Percentiles rank a stretch among this genome's conserved stretches.
Evolutionary conservation across 2,797 vertebrate genomes (phyloP).

Genomic region (Pseudopleuronectes americanus): DNA sequence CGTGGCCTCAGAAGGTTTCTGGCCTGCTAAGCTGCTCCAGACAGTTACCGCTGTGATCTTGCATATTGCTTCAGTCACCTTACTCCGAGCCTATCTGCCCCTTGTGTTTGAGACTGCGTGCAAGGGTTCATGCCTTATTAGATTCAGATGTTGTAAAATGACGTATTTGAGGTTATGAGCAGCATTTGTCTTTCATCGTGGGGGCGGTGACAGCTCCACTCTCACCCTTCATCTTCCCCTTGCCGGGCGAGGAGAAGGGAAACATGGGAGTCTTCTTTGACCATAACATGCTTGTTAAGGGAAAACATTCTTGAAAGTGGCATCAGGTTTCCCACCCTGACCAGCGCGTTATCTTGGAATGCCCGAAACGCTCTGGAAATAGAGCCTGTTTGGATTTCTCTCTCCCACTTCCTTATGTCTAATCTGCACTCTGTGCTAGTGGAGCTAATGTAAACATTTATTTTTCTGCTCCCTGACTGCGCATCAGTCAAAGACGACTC

Average conservation of each 20-base stretch:
- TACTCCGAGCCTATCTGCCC: constrained; percentile 10
- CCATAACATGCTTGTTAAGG: constrained; percentile 58
- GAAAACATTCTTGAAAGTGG: constrained; percentile 72
- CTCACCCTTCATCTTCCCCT: constrained; percentile 40
- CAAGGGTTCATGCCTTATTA: constrained; percentile 53
- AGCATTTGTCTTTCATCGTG: constrained; percentile 72
- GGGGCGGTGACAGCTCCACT: constrained; percentile 63
- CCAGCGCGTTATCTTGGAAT: constrained; percentile 69
- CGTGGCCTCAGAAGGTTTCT: constrained; percentile 20
- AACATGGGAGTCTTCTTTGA: constrained; percentile 51
- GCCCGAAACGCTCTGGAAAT: constrained; percentile 69
- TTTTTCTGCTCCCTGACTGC: constrained; percentile 57
- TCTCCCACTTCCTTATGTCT: constrained; percentile 73
- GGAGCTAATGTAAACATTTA: constrained; percentile 79
- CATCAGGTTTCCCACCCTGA: constrained; percentile 75
- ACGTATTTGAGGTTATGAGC: constrained; percentile 45
- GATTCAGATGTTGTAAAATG: constrained; percentile 74
- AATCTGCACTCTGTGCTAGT: constrained; percentile 61
- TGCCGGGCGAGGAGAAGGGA: constrained; percentile 35
- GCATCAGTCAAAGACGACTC: constrained; percentile 64
- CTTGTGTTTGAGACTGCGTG: constrained; percentile 35
- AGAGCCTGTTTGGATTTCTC: constrained; percentile 72
- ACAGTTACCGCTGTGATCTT: constrained; percentile 43
- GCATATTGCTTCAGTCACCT: constrained; percentile 39
- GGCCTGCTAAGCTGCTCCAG: constrained; percentile 14